A percentile compares a stretch with the other conserved stretches of the same genome.
phyloP scores from a whole-genome alignment of 2,797 vertebrate species.

The Antrozous pallidus region DNA sequence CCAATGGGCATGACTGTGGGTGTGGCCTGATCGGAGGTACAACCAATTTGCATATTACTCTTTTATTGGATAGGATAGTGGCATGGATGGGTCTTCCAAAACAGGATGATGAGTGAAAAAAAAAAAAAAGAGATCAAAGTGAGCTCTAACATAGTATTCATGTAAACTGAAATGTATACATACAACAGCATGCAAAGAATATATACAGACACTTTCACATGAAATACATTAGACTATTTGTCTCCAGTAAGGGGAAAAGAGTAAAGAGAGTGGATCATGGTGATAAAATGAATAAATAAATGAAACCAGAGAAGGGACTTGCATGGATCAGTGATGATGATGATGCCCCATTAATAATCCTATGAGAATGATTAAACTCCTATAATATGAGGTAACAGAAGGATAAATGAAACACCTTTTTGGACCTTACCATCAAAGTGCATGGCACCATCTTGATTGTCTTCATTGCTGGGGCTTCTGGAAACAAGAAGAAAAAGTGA shows the following conservation, averaged over 20 bases:
- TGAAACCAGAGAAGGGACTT: neutral
- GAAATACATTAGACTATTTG: neutral
- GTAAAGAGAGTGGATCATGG: neutral
- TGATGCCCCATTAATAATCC: neutral
- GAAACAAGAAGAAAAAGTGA: conserved; percentile 65
- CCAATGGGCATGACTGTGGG: no score
- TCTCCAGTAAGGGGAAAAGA: neutral
- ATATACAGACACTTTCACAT: neutral
- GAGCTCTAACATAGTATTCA: neutral
- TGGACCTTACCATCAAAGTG: conserved; percentile 77
- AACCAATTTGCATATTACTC: no score
- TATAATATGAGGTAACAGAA: neutral
- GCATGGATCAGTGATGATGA: neutral
- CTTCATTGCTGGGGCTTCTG: conserved; percentile 78
- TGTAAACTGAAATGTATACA: neutral
- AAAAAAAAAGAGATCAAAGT: neutral
- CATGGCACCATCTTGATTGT: conserved; percentile 80
- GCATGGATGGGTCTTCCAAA: neutral
- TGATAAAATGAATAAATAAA: neutral
- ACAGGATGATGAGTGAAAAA: neutral
- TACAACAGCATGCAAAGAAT: neutral
- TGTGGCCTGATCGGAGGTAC: no score
- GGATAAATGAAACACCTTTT: neutral
- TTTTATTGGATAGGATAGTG: no score
- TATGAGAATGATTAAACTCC: neutral